Evolutionary conservation across 2,888 invertebrate genomes (phyloP).

Genomic region (Zhuqinia jingwanae): DNA sequence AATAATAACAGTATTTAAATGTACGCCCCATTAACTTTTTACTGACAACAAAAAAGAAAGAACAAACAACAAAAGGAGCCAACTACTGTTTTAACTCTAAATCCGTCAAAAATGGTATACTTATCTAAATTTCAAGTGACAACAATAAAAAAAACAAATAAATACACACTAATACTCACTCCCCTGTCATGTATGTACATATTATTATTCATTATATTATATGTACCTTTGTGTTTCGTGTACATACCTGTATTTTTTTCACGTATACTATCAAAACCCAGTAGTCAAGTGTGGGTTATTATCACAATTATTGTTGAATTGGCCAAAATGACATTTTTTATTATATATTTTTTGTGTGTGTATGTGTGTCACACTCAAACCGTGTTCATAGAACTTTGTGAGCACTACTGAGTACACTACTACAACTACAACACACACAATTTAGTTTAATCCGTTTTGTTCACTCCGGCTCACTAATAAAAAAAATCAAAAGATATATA

Average conservation of each 20-base stretch:
- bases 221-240: too few species aligned
- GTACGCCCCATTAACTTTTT: slow-evolving; percentile 15
- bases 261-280: not conserved
- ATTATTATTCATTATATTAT: too few species aligned
- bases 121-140: slow-evolving; percentile 41
- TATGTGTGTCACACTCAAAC: slow-evolving; percentile 40
- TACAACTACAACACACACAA: too few species aligned
- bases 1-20: slow-evolving; percentile 27
- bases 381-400: not conserved
- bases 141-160: slow-evolving; percentile 50
- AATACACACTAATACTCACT: not conserved
- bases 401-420: too few species aligned
- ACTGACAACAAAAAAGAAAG: not conserved
- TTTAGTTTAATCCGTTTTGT: too few species aligned
- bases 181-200: too few species aligned
- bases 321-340: slow-evolving; percentile 26
- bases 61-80: slow-evolving; percentile 6
- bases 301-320: slow-evolving; percentile 4
- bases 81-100: slow-evolving; percentile 31
- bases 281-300: not conserved
- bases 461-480: too few species aligned
- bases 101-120: slow-evolving; percentile 27
- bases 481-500: too few species aligned
- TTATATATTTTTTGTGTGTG: slow-evolving; percentile 17
- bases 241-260: too few species aligned